A percentile compares a stretch with the other conserved stretches of the same genome.
Evolutionary conservation across 1,140 invertebrate species (phyloP).

Genomic region (Diploscapter pachys): DNA sequence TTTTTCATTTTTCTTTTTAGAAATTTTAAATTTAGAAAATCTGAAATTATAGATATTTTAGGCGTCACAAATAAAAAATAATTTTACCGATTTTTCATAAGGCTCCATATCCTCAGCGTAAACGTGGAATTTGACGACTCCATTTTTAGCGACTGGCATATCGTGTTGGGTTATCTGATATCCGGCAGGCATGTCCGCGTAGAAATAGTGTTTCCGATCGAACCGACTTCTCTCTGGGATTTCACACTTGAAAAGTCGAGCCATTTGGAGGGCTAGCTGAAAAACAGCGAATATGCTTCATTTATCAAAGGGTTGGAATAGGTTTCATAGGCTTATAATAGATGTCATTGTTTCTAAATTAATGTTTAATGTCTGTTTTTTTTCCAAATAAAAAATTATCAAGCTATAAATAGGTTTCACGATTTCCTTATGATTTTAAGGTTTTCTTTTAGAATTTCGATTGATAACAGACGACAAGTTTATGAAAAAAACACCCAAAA

Average conservation of each 20-base stretch:
- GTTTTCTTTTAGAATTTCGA: no score
- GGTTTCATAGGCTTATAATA: no score
- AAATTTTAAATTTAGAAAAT: no score
- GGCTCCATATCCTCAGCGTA: constrained; percentile 69
- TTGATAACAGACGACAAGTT: no score
- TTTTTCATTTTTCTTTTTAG: no score
- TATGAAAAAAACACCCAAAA: not conserved
- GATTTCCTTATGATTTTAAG: not conserved
- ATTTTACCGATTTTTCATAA: constrained; percentile 52
- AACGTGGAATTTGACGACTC: constrained; percentile 77
- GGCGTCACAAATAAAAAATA: no score
- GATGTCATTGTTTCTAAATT: no score
- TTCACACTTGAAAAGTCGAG: constrained; percentile 78
- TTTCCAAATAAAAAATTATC: not conserved
- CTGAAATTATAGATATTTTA: no score
- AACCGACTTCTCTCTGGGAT: constrained; percentile 79
- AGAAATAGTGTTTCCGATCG: constrained; percentile 98
- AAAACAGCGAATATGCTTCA: not conserved
- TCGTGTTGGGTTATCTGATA: constrained; percentile 91
- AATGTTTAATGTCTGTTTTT: no score
- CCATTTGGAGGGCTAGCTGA: constrained; percentile 76
- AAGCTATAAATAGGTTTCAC: not conserved
- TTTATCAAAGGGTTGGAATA: not conserved
- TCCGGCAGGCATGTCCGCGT: constrained; percentile 90
- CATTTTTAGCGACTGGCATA: constrained; percentile 79